phyloP scores from a whole-genome alignment of 2,888 invertebrate species.

The Melieria crassipennis region DNA sequence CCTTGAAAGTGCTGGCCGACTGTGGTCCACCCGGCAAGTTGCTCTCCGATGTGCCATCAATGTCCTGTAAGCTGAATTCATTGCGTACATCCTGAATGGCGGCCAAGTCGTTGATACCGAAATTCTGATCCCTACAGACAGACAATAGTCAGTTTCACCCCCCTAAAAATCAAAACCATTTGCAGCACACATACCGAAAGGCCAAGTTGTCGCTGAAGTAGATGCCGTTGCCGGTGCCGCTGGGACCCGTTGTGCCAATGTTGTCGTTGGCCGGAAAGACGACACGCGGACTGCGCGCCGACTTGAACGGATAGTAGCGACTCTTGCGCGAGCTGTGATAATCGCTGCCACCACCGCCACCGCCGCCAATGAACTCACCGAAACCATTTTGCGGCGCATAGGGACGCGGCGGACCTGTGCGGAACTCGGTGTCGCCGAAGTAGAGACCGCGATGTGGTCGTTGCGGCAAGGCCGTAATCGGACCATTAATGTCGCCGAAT shows the following conservation, averaged over 20 bases:
- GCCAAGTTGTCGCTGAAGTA: constrained; percentile 65
- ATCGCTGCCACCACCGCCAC: constrained; percentile 43
- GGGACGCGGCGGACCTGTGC: constrained; percentile 50
- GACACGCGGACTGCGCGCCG: constrained; percentile 64
- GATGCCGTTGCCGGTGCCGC: constrained; percentile 57
- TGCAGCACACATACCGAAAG: constrained; percentile 57
- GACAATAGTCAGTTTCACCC: not conserved
- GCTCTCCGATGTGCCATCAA: constrained; percentile 61
- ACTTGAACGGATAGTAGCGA: constrained; percentile 63
- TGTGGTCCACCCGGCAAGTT: constrained; percentile 56
- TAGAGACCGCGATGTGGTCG: constrained; percentile 59
- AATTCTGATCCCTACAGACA: constrained; percentile 69
- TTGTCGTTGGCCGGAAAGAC: constrained; percentile 65
- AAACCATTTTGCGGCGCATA: constrained; percentile 62
- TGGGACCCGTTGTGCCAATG: constrained; percentile 60
- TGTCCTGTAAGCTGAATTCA: constrained; percentile 73
- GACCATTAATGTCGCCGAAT: constrained; percentile 65
- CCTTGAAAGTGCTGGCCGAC: constrained; percentile 69
- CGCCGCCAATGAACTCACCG: constrained; percentile 55
- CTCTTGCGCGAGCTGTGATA: constrained; percentile 61
- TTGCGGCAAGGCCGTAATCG: constrained; percentile 62
- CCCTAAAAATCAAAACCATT: not conserved
- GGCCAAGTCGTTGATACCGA: constrained; percentile 70
- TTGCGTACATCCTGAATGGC: constrained; percentile 68
- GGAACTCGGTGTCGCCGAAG: constrained; percentile 60